phyloP scores from a whole-genome alignment of 2,797 vertebrate species.

The Platalea minor region DNA sequence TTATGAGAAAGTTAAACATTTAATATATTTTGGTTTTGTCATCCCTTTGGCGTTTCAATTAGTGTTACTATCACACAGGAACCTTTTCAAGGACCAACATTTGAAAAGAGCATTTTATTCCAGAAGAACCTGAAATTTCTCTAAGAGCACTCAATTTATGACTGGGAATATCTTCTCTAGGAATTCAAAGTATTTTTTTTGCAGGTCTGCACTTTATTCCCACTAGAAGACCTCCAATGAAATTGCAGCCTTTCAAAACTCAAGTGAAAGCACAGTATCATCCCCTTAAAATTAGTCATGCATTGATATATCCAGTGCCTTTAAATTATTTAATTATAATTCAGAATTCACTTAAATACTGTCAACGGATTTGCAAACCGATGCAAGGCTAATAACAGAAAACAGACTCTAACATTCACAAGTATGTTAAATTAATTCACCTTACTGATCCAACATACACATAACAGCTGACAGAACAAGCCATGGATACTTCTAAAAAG shows the following conservation, averaged over 20 bases:
- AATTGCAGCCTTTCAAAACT: not conserved
- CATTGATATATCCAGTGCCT: not conserved
- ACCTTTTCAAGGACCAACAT: not conserved
- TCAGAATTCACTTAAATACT: not conserved
- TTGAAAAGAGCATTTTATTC: not conserved
- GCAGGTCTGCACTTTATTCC: not conserved
- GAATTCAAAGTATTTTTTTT: not conserved
- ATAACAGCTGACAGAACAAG: not conserved
- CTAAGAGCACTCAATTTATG: not conserved
- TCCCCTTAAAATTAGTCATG: not conserved
- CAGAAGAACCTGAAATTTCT: not conserved
- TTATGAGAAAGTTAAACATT: not conserved
- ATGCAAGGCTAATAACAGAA: not conserved
- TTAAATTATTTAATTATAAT: not conserved
- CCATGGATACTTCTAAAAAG: not conserved
- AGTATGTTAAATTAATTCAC: not conserved
- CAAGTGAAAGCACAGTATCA: not conserved
- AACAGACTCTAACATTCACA: not conserved
- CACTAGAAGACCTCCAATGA: not conserved
- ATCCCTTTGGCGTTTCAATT: not conserved
- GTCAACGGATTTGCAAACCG: not conserved
- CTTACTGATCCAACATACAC: not conserved
- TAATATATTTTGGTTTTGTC: not conserved
- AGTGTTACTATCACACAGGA: not conserved
- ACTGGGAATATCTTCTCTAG: not conserved